Evolutionary conservation across 1,140 invertebrate species (phyloP), one percentile per base, ranked within the genome.

Genomic region (Oppia nitens): DNA sequence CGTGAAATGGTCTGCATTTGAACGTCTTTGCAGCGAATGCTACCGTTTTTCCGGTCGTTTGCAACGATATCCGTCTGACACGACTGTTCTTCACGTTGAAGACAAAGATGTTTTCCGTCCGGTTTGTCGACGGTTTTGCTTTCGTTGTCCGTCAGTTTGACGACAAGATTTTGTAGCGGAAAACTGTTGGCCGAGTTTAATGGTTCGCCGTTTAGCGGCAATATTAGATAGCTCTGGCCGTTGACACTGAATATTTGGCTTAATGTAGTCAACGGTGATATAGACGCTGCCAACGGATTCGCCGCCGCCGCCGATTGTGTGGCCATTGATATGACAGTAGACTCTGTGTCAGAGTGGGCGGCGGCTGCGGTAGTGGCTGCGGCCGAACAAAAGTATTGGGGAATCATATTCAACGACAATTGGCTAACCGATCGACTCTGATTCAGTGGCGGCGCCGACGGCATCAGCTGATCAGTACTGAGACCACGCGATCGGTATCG

Each of bases 381-480:
- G n/a, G 45, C n/a, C 45, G n/a, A 14, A 4, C 52, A 14, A 27
- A 61, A 61, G 26, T 58, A 59, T 50, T 61, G 60, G 21, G 60
- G 60, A 28, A 61, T 47, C 60, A 61, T 61, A 25, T 61, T 61
- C 11, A 61, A 11, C 3, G 60, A 61, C 6, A 61, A 28, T 29
- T 61, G 55, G 51, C 59, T 60, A 21, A 50, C 49, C 1, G 28
- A 57, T 12, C 47, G 49, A 20, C 32, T 47, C 9, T 53, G 26
- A 17, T 47, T 50, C 14, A 57, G 23, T 26, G 20, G 55, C n/a
- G 12, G 48, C 25, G n/a, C 24, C n/a, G n/a, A 28, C 12, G 48
- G 25, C 28, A 51, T 27, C 20, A 27, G 23, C 20, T 57, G 40
- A 6, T 20, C 45, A 25, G 12, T 12, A 29, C 48, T 51, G 2